Base-by-base conservation (phyloP, 2,113 vertebrate species). In the Larimichthys polyactis region DNA sequence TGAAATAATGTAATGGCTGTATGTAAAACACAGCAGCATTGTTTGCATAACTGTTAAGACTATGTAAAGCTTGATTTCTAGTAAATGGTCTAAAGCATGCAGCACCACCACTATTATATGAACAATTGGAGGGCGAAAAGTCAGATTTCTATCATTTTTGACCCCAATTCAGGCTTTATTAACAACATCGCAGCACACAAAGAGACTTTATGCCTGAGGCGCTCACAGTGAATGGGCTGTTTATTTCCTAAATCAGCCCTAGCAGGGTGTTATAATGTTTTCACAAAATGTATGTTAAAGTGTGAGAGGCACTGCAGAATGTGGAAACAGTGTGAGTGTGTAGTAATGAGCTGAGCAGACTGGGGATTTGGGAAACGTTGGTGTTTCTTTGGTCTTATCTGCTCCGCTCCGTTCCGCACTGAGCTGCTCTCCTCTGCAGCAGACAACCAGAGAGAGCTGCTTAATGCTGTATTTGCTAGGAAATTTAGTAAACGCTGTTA, bases 311-410 rank as follows among this genome's bases (percentile, higher is more conserved):
- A 67, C 79, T 22, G 78, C 64, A 46, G 65, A 60, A 55, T 24
- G 78, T 58, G 60, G 69, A 71, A 68, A 40, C 63, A 48, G 67
- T 14, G 17, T 48, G 75, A 82, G 69, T 46, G 27, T 70, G 75
- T 69, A 16, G 74, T 78, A 83, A 87, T 78, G 82, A 79, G 90
- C 73, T 5, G 64, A 83, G 78, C 74, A 51, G 67, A 52, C 64
- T 5, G 63, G 76, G 54, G 74, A 72, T 82, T 81, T 69, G 62
- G 65, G 69, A 64, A 84, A 52, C 29, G 20, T 55, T 65, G 75
- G 64, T 75, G 72, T 78, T 71, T 64, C 82, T 72, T 68, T 60
- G 16, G 22, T 71, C 59, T 81, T 82, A 80, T 89, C 83, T 69
- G 49, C 64, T 75, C 62, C 8, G 27, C 73, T 70, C 71, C 12